Conservation (phyloP, 2,113 vertebrate species). For the Elaphurus davidianus region DNA sequence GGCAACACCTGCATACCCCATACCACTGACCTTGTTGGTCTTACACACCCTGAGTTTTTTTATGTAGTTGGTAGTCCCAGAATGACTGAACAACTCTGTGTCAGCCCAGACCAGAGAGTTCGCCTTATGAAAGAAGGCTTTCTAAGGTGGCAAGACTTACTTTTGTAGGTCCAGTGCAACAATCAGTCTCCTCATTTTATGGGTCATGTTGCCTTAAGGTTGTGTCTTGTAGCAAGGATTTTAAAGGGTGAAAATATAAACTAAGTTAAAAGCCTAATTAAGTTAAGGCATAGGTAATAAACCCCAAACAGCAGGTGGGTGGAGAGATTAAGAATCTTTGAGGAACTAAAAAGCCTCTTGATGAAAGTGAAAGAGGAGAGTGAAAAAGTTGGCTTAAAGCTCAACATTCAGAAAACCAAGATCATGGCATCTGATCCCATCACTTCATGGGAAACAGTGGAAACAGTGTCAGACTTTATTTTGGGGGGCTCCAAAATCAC, state of each 20-base stretch:
- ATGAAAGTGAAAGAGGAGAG: no score
- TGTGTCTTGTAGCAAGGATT: not conserved
- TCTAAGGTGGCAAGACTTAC: not conserved
- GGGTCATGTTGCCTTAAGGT: not conserved
- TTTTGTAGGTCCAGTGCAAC: not conserved
- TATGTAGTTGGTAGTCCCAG: not conserved
- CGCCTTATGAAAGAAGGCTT: not conserved
- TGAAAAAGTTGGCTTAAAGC: no score
- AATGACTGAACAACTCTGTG: not conserved
- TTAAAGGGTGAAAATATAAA: not conserved
- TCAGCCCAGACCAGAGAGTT: not conserved
- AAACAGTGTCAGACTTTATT: no score
- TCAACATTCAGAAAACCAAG: no score
- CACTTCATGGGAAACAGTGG: no score
- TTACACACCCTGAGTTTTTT: not conserved
- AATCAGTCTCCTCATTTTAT: not conserved
- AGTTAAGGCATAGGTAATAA: not conserved
- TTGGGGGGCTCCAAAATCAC: no score
- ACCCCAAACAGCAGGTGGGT: not conserved
- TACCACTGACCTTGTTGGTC: not conserved
- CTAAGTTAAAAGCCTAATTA: not conserved
- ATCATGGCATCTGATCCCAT: no score
- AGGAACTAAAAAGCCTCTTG: no score
- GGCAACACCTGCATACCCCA: not conserved
- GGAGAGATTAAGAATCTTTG: not conserved